Percentiles rank a stretch among this genome's conserved stretches.
phyloP scores from a whole-genome alignment of 2,113 vertebrate species.

The Mandrillus leucophaeus region DNA sequence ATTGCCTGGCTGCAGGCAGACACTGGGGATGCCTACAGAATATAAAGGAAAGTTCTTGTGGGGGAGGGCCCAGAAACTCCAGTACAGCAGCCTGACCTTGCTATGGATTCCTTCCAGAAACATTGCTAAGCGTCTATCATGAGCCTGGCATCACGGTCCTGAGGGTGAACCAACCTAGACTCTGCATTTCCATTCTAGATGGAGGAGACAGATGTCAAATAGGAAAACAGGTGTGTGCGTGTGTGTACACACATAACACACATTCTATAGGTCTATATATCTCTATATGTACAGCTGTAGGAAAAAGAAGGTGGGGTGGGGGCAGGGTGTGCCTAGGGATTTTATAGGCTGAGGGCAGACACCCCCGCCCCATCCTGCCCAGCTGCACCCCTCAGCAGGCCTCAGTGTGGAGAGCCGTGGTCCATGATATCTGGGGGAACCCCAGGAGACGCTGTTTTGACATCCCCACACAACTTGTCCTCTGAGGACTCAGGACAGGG shows the following conservation, averaged over 20 bases:
- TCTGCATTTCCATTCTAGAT: neutral
- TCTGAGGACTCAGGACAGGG: neutral
- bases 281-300: neutral
- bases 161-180: neutral
- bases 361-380: neutral
- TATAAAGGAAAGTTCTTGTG: neutral
- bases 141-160: neutral
- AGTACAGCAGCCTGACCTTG: neutral
- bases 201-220: neutral
- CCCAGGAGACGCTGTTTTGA: neutral
- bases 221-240: neutral
- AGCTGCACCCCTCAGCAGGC: no score
- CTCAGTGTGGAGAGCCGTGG: neutral
- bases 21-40: neutral
- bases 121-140: neutral
- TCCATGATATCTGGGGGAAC: neutral
- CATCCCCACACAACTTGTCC: neutral
- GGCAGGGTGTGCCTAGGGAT: neutral
- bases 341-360: neutral
- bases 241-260: neutral
- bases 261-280: neutral
- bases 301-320: neutral
- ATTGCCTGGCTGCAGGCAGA: neutral
- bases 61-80: neutral
- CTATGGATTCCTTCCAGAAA: neutral